Percentiles rank a stretch among this genome's conserved stretches.
Conservation (phyloP, 2,888 invertebrate species). For the Amphipyra tragopoginis region DNA sequence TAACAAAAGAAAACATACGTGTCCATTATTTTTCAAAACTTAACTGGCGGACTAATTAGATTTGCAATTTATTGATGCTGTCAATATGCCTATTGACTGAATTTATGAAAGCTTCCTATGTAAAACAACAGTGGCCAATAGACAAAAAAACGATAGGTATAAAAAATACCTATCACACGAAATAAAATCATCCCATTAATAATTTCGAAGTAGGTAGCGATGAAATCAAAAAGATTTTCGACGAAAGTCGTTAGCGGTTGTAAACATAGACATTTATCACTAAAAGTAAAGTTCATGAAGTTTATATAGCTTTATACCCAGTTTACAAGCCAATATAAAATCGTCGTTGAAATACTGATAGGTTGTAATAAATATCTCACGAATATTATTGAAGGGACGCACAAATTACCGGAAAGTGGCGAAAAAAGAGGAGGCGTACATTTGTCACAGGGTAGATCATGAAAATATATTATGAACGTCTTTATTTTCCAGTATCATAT, state of each 20-base stretch:
- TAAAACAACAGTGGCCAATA: constrained; percentile 4
- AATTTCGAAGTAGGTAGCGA: constrained; percentile 7
- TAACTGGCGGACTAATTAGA: too few relatives aligned
- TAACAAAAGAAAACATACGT: too few relatives aligned
- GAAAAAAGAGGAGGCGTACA: too few relatives aligned
- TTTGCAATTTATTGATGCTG: too few relatives aligned
- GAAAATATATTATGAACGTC: too few relatives aligned
- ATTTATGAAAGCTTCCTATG: not conserved
- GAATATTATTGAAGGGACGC: too few relatives aligned
- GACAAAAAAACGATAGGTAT: not conserved
- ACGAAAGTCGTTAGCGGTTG: constrained; percentile 10
- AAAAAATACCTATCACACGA: constrained; percentile 2
- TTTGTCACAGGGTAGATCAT: too few relatives aligned
- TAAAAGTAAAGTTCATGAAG: constrained; percentile 3
- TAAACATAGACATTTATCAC: constrained; percentile 34
- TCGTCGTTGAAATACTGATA: constrained; percentile 3
- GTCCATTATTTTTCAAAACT: too few relatives aligned
- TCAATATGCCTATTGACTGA: too few relatives aligned
- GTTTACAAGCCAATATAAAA: not conserved
- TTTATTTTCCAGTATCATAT: too few relatives aligned
- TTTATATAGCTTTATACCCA: constrained; percentile 3
- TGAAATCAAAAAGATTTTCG: constrained; percentile 14
- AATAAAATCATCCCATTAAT: constrained; percentile 9
- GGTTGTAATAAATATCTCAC: too few relatives aligned
- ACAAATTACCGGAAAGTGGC: too few relatives aligned